Conservation (phyloP, 2,113 vertebrate genomes). For the Amphiprion percula region DNA sequence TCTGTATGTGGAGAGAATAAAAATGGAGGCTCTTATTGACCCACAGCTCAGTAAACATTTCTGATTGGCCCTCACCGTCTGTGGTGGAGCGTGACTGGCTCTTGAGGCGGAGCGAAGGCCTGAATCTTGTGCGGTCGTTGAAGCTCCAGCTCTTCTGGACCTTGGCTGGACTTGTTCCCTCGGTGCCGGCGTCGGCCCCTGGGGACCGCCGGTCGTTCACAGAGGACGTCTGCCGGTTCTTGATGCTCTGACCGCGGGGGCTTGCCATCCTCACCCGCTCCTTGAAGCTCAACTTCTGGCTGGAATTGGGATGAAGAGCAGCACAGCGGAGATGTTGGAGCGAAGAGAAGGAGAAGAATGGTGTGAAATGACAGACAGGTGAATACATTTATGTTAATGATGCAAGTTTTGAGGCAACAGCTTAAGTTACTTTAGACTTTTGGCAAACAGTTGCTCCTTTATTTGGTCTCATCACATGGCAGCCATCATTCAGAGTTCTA, state of each 20-base stretch:
- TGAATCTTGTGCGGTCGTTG: constrained; percentile 95
- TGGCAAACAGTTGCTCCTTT: background rate
- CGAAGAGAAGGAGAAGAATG: background rate
- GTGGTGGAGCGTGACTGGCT: constrained; percentile 93
- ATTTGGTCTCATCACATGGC: background rate
- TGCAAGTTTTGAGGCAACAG: too few species aligned
- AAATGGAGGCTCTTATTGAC: too few species aligned
- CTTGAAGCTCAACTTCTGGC: constrained; percentile 97
- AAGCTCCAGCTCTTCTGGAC: constrained; percentile 99
- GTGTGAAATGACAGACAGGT: constrained; percentile 35
- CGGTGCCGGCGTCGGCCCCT: constrained; percentile 86
- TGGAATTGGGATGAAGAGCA: constrained; percentile 67
- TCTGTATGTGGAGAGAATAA: too few species aligned
- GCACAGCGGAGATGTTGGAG: background rate
- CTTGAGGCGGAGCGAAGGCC: constrained; percentile 94
- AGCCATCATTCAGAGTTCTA: constrained; percentile 24
- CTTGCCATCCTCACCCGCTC: constrained; percentile 96
- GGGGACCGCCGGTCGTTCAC: constrained; percentile 93
- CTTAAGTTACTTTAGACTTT: too few species aligned
- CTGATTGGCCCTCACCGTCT: constrained; percentile 84
- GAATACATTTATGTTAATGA: background rate
- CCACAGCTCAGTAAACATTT: too few species aligned
- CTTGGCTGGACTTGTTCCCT: constrained; percentile 93
- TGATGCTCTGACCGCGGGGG: constrained; percentile 95
- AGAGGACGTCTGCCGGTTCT: constrained; percentile 91